Evolutionary conservation across 1,140 invertebrate species (phyloP), one percentile per base, ranked within the genome.

Genomic region (Trissolcus basalis): DNA sequence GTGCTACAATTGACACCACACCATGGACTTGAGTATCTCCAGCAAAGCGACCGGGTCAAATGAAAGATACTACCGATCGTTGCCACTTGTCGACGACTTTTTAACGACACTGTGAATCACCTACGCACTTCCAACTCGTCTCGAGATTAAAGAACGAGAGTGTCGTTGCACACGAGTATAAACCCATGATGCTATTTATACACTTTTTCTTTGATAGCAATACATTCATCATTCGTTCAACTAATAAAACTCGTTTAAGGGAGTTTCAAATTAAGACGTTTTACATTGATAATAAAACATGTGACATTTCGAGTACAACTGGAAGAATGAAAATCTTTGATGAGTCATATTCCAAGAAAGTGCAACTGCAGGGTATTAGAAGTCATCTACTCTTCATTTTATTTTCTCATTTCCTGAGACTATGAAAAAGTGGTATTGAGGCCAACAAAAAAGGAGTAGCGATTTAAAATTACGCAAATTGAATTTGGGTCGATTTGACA

Each of bases 1-100:
- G 86, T 87, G 85, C 82, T 85, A 73, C 77, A 86, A 87, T 86
- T 84, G 85, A 85, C 80, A 80, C 74, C 41, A 68, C 58, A 80
- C 74, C 41, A 68, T 56, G 49, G 51, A 79, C 77, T 81, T 83
- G 78, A 85, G 83, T 83, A 87, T 79, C 73, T 75, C 56, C 54
- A 73, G 69, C 72, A 73, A 81, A 77, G 74, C 48, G 65, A 58
- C 75, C 68, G 77, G 85, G 85, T 87, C 84, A 87, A 87, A 82
- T 86, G 81, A 79, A 58, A 55, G 45, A 79, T 71, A 79, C 79
- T 76, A 82, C 76, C 83, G 83, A 85, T 82, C 77, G 80, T 79
- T 68, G 63, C 39, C 63, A 73, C 68, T 77, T 75, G 71, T 68
- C 68, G 68, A 75, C 67, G 55, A 63, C 55, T 80, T 77, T 79